phyloP scores from a whole-genome alignment of 2,113 vertebrate species.

The Oncorhynchus mykiss region DNA sequence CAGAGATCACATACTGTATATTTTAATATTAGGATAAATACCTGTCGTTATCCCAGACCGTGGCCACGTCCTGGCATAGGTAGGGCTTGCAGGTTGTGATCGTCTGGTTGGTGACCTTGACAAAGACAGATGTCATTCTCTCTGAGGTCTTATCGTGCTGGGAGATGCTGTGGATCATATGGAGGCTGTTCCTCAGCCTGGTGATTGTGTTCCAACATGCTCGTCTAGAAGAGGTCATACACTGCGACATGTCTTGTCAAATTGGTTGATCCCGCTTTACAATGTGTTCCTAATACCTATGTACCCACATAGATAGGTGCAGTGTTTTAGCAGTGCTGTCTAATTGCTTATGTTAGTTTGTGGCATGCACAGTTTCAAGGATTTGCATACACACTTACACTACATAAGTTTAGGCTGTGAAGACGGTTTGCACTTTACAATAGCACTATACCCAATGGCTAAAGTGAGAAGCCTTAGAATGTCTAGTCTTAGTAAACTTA shows the following conservation, averaged over 20 bases:
- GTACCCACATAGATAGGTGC: too few relatives aligned
- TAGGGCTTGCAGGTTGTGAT: slow-evolving; percentile 74
- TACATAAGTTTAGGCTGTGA: too few relatives aligned
- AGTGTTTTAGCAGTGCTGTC: neutral
- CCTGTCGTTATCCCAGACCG: slow-evolving; percentile 81
- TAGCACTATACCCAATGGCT: too few relatives aligned
- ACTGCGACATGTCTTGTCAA: neutral
- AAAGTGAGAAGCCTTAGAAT: too few relatives aligned
- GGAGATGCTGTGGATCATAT: slow-evolving; percentile 76
- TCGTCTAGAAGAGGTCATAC: slow-evolving; percentile 45
- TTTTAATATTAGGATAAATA: slow-evolving; percentile 31
- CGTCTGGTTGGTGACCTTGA: slow-evolving; percentile 86
- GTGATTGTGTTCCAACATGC: slow-evolving; percentile 72
- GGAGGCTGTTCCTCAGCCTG: slow-evolving; percentile 73
- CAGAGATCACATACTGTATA: neutral
- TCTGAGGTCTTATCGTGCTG: slow-evolving; percentile 80
- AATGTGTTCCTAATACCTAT: too few relatives aligned
- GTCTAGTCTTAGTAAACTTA: too few relatives aligned
- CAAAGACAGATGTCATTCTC: slow-evolving; percentile 78
- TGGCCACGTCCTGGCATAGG: slow-evolving; percentile 70
- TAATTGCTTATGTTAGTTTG: too few relatives aligned
- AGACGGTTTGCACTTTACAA: too few relatives aligned
- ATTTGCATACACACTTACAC: too few relatives aligned
- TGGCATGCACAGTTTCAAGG: too few relatives aligned
- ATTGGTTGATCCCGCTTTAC: too few relatives aligned